phyloP scores from a whole-genome alignment of 2,888 invertebrate genomes.

The Phortica okadai region DNA sequence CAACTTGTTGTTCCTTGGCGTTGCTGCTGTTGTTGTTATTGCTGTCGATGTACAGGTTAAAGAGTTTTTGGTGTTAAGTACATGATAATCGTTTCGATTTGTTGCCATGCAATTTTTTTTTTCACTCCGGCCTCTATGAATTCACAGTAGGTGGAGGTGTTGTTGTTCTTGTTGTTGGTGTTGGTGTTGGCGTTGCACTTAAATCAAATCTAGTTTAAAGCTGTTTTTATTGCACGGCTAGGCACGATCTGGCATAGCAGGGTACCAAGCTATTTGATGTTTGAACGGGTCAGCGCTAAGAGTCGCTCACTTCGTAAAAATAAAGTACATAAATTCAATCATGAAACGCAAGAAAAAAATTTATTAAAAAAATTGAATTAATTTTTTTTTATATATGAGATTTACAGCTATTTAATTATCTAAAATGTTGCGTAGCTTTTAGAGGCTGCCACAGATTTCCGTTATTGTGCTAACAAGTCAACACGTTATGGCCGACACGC shows the following conservation, averaged over 20 bases:
- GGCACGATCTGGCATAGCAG: not conserved
- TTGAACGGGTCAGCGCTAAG: no score
- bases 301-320: no score
- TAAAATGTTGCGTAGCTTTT: no score
- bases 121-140: not conserved
- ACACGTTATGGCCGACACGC: no score
- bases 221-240: not conserved
- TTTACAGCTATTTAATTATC: no score
- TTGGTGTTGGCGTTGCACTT: constrained; percentile 55
- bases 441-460: no score
- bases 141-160: not conserved
- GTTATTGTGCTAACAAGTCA: no score
- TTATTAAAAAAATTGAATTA: no score
- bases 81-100: constrained; percentile 65
- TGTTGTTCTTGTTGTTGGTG: not conserved
- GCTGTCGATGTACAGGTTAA: constrained; percentile 56
- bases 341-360: no score
- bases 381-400: no score
- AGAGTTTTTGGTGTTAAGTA: constrained; percentile 69
- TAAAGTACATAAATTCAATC: no score
- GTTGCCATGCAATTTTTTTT: constrained; percentile 46
- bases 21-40: constrained; percentile 38
- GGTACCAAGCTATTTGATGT: not conserved
- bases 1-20: constrained; percentile 51
- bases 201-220: not conserved